Conservation (phyloP, 1,140 invertebrate species). For the Calephelis virginiensis region DNA sequence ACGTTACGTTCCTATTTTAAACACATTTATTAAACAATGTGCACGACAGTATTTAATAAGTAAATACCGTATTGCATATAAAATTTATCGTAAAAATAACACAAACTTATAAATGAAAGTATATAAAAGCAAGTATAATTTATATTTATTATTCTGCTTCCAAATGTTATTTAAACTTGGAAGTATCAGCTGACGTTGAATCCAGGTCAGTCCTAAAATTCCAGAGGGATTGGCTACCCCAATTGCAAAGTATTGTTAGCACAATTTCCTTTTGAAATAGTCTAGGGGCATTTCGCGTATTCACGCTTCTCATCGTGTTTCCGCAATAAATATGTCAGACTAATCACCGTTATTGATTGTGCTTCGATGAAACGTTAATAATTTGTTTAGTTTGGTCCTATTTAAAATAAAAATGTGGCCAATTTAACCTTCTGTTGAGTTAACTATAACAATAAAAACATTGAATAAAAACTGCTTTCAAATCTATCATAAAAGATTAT, state of each 20-base stretch:
- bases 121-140: no score
- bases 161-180: no score
- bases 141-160: no score
- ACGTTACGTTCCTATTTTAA: no score
- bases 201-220: conserved; percentile 6
- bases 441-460: background rate
- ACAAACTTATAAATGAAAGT: no score
- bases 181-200: no score
- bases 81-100: no score
- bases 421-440: background rate
- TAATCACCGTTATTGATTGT: conserved; percentile 47
- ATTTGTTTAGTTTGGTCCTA: conserved; percentile 18
- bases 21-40: no score
- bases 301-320: conserved; percentile 55
- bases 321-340: conserved; percentile 44
- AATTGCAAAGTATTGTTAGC: conserved; percentile 53
- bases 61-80: no score
- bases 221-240: conserved; percentile 58
- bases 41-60: no score
- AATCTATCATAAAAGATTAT: no score
- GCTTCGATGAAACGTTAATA: conserved; percentile 36
- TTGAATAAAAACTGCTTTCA: no score
- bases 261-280: conserved; percentile 53
- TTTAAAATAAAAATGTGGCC: conserved; percentile 2
- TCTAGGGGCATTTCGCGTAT: conserved; percentile 60